Base-by-base conservation (phyloP, 2,113 vertebrate species). In the Apistogramma diplotaenia region DNA sequence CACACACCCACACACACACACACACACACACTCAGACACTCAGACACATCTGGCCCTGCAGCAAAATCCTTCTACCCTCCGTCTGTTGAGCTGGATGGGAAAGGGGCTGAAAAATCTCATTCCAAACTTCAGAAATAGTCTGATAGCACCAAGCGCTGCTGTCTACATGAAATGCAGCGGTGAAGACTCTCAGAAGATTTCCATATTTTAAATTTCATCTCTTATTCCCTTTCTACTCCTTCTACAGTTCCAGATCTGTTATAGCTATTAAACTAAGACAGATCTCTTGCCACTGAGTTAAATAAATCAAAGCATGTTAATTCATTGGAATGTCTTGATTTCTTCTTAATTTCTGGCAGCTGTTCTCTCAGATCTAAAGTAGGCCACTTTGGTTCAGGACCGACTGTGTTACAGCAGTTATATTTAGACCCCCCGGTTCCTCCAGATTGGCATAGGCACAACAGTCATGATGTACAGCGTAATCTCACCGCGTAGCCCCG, bases 301-400 rank as follows among this genome's bases (percentile, higher is more conserved):
- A 84, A 87, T 76, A 75, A 81, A 75, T 82, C 67, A 76, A 61
- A 86, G 79, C 37, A 1, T 35, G 65, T 23, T 9, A 25, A 62
- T 74, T 61, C 33, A 82, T 62, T 76, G 55, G 46, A 65, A 61
- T 21, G 72, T 86, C 61, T 88, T 85, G 80, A 87, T 88, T 83
- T 87, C 75, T 84, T 75, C 29, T 83, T 79, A 84, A 87, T 9
- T 80, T 84, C 72, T 86, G 91, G 84, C 90, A 35, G 74, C 74
- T 21, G 86, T 62, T 43, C 78, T 54, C 29, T 61, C 67, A 74
- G 43, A 87, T 85, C 43, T 73, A 74, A 93, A 93, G 89, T 93
- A 91, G 94, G 94, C 93, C 92, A 85, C 79, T 84, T 33, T 74
- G 78, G 85, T 86, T 61, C 85, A 33, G 79, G 79, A 72, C 87